phyloP scores from a whole-genome alignment of 2,888 invertebrate genomes.

The Leptinotarsa tumamoca region DNA sequence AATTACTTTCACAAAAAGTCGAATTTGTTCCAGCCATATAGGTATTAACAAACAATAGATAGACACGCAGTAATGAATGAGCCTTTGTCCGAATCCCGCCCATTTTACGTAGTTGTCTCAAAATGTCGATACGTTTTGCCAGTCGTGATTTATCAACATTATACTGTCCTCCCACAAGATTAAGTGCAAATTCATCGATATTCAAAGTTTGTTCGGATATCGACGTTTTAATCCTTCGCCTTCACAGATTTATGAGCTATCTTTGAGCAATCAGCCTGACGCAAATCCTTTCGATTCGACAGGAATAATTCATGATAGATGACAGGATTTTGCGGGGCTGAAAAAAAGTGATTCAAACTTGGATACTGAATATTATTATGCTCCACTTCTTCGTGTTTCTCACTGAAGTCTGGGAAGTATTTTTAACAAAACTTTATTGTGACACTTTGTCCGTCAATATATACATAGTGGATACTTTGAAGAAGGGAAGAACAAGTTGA shows the following conservation, averaged over 20 bases:
- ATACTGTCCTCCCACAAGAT: slow-evolving; percentile 63
- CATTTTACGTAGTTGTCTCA: slow-evolving; percentile 50
- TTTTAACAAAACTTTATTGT: no score
- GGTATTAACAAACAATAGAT: background rate
- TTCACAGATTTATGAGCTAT: slow-evolving; percentile 37
- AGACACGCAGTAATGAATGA: slow-evolving; percentile 50
- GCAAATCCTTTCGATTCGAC: background rate
- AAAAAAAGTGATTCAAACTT: background rate
- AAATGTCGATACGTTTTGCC: slow-evolving; percentile 58
- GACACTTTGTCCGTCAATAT: no score
- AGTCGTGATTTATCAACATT: slow-evolving; percentile 62
- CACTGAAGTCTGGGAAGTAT: no score
- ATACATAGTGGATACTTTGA: no score
- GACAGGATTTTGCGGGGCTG: background rate
- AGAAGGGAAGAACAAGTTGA: no score
- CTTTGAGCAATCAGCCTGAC: slow-evolving; percentile 18
- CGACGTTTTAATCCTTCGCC: slow-evolving; percentile 43
- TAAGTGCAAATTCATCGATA: slow-evolving; percentile 56
- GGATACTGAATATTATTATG: no score
- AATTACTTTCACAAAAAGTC: background rate
- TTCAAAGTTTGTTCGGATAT: slow-evolving; percentile 51
- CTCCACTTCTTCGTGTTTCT: no score
- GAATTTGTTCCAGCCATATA: background rate
- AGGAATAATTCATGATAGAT: slow-evolving; percentile 9
- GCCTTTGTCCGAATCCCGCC: slow-evolving; percentile 53